phyloP scores from a whole-genome alignment of 1,140 invertebrate genomes.

The Penaeus japonicus region DNA sequence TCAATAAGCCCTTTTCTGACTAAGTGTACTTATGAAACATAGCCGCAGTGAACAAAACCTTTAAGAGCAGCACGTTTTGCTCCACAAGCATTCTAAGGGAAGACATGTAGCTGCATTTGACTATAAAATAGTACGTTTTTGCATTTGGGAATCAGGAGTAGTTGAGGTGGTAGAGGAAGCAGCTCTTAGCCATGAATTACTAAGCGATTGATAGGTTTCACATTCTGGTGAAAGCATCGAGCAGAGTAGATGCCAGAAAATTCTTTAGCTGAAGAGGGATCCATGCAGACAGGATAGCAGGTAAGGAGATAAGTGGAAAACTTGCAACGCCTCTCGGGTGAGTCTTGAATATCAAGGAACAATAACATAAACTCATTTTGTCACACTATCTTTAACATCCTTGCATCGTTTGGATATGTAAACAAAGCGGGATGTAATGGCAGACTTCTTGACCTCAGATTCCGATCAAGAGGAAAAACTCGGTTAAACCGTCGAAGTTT shows the following conservation, averaged over 20 bases:
- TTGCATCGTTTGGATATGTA: not conserved
- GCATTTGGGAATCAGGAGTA: not conserved
- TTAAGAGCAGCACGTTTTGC: not conserved
- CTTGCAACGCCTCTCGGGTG: not conserved
- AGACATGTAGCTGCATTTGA: not conserved
- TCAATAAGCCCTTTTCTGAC: slow-evolving; percentile 1
- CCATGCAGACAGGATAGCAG: no score
- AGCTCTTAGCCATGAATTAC: not conserved
- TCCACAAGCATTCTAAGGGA: not conserved
- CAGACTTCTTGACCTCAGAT: slow-evolving; percentile 2
- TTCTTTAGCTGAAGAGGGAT: no score
- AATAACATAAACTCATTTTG: not conserved
- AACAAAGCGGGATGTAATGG: not conserved
- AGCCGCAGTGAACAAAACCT: not conserved
- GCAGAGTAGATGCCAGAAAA: not conserved
- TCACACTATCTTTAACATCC: not conserved
- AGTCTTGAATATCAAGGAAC: not conserved
- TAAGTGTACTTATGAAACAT: not conserved
- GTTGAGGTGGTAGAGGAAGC: not conserved
- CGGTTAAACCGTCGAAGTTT: no score
- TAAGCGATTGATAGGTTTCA: not conserved
- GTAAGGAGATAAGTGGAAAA: no score
- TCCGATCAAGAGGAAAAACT: no score
- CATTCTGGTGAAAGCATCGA: not conserved
- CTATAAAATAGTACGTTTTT: not conserved